phyloP scores from a whole-genome alignment of 2,797 vertebrate species.

The Anniella stebbinsi region DNA sequence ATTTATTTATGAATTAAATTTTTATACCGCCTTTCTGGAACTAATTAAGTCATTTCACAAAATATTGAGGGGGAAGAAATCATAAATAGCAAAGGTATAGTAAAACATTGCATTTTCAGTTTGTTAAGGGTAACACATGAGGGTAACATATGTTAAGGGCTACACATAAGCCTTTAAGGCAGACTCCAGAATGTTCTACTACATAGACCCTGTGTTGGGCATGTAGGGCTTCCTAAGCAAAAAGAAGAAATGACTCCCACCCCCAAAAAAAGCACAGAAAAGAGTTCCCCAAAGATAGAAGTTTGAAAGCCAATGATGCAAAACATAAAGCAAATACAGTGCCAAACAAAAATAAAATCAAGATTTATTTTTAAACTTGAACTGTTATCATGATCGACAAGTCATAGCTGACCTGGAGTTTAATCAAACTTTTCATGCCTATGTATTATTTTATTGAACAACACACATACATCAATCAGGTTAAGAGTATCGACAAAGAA shows the following conservation, averaged over 20 bases:
- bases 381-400: neutral
- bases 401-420: neutral
- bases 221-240: neutral
- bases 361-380: neutral
- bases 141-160: too few relatives aligned
- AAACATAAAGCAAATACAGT: neutral
- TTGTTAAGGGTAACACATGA: neutral
- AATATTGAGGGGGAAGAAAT: too few relatives aligned
- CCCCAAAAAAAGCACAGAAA: neutral
- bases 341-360: neutral
- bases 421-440: neutral
- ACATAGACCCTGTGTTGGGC: neutral
- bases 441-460: neutral
- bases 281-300: neutral
- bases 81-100: too few relatives aligned
- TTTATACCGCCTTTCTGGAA: too few relatives aligned
- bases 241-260: neutral
- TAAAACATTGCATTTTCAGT: neutral
- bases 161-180: neutral
- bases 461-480: neutral
- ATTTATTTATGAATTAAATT: too few relatives aligned
- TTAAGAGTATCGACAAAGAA: neutral
- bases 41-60: too few relatives aligned
- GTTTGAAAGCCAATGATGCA: constrained; percentile 10
- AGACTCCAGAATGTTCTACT: neutral